These are phyloP conservation scores for Odontothrips loti DNA, from an alignment of 2,888 invertebrate species.

Conservation along the genomic window DNA sequence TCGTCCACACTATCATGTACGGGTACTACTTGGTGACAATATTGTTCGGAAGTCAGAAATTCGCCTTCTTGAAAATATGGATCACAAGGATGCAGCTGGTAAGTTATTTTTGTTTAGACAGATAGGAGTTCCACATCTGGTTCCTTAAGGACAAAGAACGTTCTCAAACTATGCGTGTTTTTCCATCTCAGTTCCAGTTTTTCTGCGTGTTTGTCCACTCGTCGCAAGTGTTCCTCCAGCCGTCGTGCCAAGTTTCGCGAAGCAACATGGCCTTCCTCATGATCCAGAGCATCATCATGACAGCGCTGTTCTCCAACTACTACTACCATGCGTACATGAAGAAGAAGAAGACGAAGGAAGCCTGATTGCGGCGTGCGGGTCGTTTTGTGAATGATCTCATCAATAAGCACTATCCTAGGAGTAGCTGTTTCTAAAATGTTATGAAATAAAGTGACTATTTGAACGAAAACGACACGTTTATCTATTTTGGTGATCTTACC, in stretches of 20 bases:
- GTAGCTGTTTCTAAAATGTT: too few relatives aligned
- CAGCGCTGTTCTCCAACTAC: background rate
- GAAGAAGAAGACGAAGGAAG: background rate
- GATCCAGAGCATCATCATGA: slow-evolving; percentile 14
- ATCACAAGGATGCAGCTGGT: slow-evolving; percentile 51
- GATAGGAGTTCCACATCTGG: too few relatives aligned
- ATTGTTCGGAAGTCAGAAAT: background rate
- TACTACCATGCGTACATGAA: slow-evolving; percentile 1
- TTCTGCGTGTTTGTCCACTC: slow-evolving; percentile 32
- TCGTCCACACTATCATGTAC: background rate
- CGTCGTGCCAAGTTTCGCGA: background rate
- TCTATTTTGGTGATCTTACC: too few relatives aligned
- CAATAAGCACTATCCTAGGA: too few relatives aligned
- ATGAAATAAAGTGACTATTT: too few relatives aligned
- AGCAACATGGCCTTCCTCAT: slow-evolving; percentile 16
- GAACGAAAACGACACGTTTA: too few relatives aligned
- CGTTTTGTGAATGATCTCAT: too few relatives aligned
- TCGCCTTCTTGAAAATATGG: slow-evolving; percentile 51
- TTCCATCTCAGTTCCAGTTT: slow-evolving; percentile 35
- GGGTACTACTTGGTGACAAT: background rate
- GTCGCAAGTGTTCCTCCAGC: slow-evolving; percentile 31
- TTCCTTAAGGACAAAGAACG: background rate
- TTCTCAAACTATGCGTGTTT: background rate
- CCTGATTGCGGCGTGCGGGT: too few relatives aligned
- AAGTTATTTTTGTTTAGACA: too few relatives aligned